Base-by-base conservation (phyloP, 1,140 invertebrate genomes). In the Zaprionus kolodkinae region DNA sequence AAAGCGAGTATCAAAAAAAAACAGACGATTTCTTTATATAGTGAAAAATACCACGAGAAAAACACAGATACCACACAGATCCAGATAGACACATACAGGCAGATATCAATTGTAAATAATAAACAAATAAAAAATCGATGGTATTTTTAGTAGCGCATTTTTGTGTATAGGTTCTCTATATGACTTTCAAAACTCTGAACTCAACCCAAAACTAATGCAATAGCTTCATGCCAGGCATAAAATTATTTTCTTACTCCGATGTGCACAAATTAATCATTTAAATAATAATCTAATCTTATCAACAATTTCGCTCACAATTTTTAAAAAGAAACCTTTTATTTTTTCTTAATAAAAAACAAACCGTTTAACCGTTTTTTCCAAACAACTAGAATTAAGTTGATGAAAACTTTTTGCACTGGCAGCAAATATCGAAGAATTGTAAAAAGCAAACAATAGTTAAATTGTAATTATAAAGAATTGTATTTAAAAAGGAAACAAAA, bases 401-500 rank as follows among this genome's bases (percentile, higher is more conserved):
- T 36, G 15, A 57, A 17, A 60, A 77, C 91, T 91, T 92, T 92
- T 92, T 92, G 91, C 91, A 92, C 87, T 92, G 91, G 91, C 91
- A 91, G 73, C 90, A 91, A 90, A 88, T 89, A 91, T 82, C 40
- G 38, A 75, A 64, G 54, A 73, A 62, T 68, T 35, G 7, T 70
- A 69, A 75, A 71, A 72, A 65, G 66, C 69, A 21, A 76, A 82
- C 88, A 91, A 92, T 92, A 92, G 91, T 84, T 92, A 86, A 92
- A 92, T 92, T 92, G 72, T 91, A 91, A 86, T 91, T 91, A 74
- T 81, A 91, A 90, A 76, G 64, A 86, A 80, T 67, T 78, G 79
- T 78, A 89, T 83, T 89, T 75, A 78, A 91, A 81, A 64, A 64
- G 21, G 27, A 69, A 75, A 74, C 30, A 60, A 62, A 75, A 70